These are phyloP conservation scores for Vultur gryphus DNA, from an alignment of 2,797 vertebrate genomes.

Conservation along the genomic window DNA sequence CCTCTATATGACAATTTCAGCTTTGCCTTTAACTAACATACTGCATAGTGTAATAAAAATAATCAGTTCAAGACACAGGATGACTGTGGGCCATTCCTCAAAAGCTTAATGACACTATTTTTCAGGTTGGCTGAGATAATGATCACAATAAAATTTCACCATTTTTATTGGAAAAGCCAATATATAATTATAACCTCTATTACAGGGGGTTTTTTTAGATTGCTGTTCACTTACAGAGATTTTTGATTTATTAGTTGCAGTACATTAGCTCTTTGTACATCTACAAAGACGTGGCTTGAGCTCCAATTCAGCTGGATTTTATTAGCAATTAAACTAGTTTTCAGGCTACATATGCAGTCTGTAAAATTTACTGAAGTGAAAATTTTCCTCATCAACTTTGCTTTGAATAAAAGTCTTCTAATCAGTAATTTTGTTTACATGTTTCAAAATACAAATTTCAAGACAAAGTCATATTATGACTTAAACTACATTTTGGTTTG, in stretches of 20 bases:
- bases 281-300: not conserved
- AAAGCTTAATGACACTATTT: not conserved
- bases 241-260: not conserved
- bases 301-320: not conserved
- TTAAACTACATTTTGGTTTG: not conserved
- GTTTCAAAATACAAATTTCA: not conserved
- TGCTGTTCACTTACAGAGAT: not conserved
- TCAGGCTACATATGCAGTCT: not conserved
- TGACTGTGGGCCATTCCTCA: not conserved
- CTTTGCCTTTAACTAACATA: not conserved
- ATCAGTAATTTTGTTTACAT: not conserved
- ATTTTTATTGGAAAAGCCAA: not conserved
- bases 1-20: not conserved
- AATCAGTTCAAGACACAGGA: not conserved
- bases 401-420: not conserved
- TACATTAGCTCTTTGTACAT: not conserved
- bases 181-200: not conserved
- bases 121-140: not conserved
- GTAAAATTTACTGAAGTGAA: not conserved
- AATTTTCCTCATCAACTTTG: not conserved
- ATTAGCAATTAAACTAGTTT: not conserved
- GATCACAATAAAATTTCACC: not conserved
- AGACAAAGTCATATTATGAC: not conserved
- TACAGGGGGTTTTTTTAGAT: not conserved
- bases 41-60: not conserved